Evolutionary conservation across 2,113 vertebrate genomes (phyloP).

Genomic region (Thunnus maccoyii): DNA sequence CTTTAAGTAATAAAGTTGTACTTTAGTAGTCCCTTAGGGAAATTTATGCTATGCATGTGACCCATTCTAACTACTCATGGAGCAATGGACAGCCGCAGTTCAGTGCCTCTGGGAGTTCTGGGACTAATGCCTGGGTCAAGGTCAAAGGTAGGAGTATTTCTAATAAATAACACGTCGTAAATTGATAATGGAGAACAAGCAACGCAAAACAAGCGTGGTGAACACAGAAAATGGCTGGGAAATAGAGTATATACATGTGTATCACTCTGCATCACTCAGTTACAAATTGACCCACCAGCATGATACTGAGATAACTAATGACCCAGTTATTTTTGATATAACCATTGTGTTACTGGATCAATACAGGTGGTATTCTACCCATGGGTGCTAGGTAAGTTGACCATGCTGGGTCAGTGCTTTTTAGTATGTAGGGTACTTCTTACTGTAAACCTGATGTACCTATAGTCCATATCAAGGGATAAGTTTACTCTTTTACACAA

Average conservation of each 20-base stretch:
- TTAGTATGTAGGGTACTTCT: background rate
- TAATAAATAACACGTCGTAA: constrained; percentile 42
- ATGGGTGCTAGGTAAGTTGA: no score
- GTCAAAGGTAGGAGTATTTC: constrained; percentile 49
- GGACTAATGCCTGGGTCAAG: constrained; percentile 32
- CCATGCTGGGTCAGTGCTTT: no score
- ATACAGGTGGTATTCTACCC: no score
- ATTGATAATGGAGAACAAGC: constrained; percentile 14
- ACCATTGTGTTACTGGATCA: no score
- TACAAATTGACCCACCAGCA: no score
- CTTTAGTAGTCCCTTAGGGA: constrained; percentile 53
- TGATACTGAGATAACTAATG: no score
- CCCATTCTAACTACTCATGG: constrained; percentile 49
- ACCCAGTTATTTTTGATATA: no score
- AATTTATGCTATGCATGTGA: constrained; percentile 55
- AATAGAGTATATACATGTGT: no score
- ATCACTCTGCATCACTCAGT: no score
- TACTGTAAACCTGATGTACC: background rate
- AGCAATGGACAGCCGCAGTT: constrained; percentile 33
- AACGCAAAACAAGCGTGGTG: background rate
- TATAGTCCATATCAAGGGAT: background rate
- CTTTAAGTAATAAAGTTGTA: constrained; percentile 45
- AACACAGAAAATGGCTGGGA: background rate
- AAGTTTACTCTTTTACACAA: background rate
- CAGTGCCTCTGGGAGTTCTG: constrained; percentile 41